Evolutionary conservation across 2,113 vertebrate genomes (phyloP).

Genomic region (Synchiropus splendidus): DNA sequence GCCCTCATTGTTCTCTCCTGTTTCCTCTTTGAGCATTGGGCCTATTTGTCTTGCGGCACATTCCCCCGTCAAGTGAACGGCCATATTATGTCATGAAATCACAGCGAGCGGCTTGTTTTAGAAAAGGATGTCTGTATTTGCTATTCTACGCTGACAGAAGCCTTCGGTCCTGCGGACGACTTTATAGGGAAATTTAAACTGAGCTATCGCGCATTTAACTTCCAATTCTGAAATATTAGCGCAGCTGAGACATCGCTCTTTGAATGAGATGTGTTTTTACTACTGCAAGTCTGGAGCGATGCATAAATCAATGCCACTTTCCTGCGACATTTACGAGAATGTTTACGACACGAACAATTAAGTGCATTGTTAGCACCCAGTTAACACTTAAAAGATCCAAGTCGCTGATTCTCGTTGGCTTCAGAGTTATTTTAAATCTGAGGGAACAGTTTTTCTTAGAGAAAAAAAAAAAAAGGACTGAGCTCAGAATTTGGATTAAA

Average conservation of each 20-base stretch:
- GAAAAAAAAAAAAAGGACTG: too few relatives aligned
- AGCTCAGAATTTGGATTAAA: too few relatives aligned
- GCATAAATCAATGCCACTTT: conserved; percentile 6
- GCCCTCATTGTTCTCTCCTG: conserved; percentile 3
- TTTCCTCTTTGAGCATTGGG: conserved; percentile 1
- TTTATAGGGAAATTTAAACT: conserved; percentile 3
- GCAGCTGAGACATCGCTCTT: background rate
- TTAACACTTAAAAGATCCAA: conserved; percentile 23
- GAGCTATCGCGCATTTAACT: background rate
- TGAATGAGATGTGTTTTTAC: background rate
- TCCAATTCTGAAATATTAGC: background rate
- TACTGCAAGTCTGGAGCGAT: background rate
- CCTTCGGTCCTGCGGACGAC: conserved; percentile 5
- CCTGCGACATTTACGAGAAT: conserved; percentile 52
- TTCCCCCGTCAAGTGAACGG: conserved; percentile 1
- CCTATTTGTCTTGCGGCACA: conserved; percentile 9
- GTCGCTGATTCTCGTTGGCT: too few relatives aligned
- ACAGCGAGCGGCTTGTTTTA: background rate
- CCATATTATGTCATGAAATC: conserved; percentile 17
- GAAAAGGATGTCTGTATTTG: conserved; percentile 14
- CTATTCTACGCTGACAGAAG: conserved; percentile 5
- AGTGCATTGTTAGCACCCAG: conserved; percentile 56
- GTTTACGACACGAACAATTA: conserved; percentile 57
- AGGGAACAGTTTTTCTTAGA: too few relatives aligned
- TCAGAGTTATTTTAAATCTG: too few relatives aligned